Evolutionary conservation across 2,888 invertebrate genomes (phyloP), one percentile per base, ranked within the genome.

Genomic region (Therioaphis trifolii): DNA sequence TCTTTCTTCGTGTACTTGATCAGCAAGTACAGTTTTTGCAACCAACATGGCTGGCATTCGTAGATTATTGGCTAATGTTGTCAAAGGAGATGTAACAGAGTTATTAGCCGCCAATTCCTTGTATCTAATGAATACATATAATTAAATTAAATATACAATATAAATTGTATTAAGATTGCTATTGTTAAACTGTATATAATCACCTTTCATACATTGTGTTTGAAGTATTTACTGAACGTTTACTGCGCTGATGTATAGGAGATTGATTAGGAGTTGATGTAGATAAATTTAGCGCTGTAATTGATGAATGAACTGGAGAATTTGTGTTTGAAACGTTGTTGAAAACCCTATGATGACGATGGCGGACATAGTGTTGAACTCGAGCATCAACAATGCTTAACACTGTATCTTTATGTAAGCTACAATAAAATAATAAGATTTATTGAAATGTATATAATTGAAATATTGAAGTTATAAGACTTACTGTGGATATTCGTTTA

Each of bases 341-440:
- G n/a, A 82, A 66, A 0, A 74, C 74, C 18, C 40, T 63, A 35
- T 72, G 21, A 74, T 82, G 74, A 12, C 63, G 49, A n/a, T 66
- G 24, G 14, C 71, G 49, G 24, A 72, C 72, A 24, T 82, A 82
- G 12, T 27, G 92, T 87, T 95, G 95, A 94, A 87, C 88, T 14
- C 94, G 94, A 89, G 93, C 93, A 87, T 93, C 92, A 87, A 92
- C 90, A 87, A 86, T 88, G 15, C 92, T 92, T 29, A 69, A 0
- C 27, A 79, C 40, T 15, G 78, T 79, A n/a, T 79, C 40, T 55
- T 55, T n/a, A 9, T 79, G 1, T 43, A 79, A n/a, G 12, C 78
- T 79, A 43, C 1, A 69, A 18, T 4, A 55, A 2, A 43, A 78
- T 4, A 24, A 52, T 5, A 66, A 0, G 21, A 71, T 18, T 40